Base-by-base conservation (phyloP, 1,140 invertebrate species). In the Adelges cooleyi region DNA sequence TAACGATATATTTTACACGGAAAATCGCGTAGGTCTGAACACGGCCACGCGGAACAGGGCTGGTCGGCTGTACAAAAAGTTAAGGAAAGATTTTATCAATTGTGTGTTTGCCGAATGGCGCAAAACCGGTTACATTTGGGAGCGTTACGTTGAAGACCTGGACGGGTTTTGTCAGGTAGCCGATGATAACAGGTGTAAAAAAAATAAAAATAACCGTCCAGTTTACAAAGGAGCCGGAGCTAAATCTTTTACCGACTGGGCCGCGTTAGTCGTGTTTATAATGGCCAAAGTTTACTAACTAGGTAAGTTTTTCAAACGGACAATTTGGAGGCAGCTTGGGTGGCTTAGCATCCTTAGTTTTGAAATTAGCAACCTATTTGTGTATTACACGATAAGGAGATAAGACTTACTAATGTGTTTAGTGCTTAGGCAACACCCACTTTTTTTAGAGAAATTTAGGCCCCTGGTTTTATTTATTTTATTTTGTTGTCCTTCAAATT, bases 181-280 rank as follows among this genome's bases (percentile, higher is more conserved):
- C 11, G 11, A 33, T 6, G 42, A 48, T 15, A 23, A 22, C 9
- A 6, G 29, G 9, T 27, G n/a, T 9, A 42, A 62, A 18, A 33
- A 8, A 33, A 10, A 20, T 33, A 25, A 25, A 15, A n/a, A n/a
- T n/a, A n/a, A n/a, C n/a, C n/a, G n/a, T n/a, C 17, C 10, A 6
- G 89, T 85, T 49, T 97, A 97, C 1, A 77, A 87, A 70, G 97
- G 97, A 0, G 86, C 88, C 70, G 95, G 96, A 0, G 90, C 89
- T 69, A 84, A 90, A 76, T 95, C 95, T 0, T 99, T 99, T 74
- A 98, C 90, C 33, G 97, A 97, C 0, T 99, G 97, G 97, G 89
- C 92, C 9, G 86, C 91, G 0, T 78, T 99, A 0, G 81, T 95
- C 38, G 86, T 97, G 33, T 78, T 96, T 11, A 85, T 99, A 1